Conservation (phyloP, 2,888 invertebrate species). For the Hypercompe scribonia region DNA sequence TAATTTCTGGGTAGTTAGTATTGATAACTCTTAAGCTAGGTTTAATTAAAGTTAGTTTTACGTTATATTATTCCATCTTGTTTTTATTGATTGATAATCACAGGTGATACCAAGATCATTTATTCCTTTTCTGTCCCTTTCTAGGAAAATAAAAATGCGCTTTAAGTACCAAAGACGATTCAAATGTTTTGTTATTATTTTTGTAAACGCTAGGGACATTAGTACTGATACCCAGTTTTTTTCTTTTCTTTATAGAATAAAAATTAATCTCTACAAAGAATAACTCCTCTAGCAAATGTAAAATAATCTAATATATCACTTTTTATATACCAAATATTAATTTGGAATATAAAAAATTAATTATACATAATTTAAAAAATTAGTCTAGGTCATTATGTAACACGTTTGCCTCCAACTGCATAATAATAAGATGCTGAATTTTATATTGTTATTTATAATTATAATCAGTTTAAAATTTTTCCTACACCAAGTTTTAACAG, state of each 20-base stretch:
- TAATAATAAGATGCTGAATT: not conserved
- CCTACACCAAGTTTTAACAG: not conserved
- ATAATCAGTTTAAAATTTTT: not conserved
- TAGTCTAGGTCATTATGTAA: not conserved
- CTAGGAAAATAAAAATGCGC: not conserved
- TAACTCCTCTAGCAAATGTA: not conserved
- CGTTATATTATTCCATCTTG: not conserved
- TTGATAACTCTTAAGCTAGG: constrained; percentile 11
- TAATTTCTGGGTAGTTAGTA: constrained; percentile 14
- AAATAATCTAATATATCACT: too few relatives aligned
- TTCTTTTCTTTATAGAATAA: too few relatives aligned
- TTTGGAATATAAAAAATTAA: too few relatives aligned
- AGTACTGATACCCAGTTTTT: too few relatives aligned
- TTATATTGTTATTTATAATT: not conserved
- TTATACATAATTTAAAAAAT: too few relatives aligned
- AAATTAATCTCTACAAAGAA: not conserved
- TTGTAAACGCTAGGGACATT: not conserved
- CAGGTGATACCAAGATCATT: too few relatives aligned
- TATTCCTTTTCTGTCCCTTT: too few relatives aligned
- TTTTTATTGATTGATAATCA: too few relatives aligned
- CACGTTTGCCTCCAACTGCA: not conserved
- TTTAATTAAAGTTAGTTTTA: constrained; percentile 3
- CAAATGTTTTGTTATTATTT: not conserved
- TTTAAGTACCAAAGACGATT: not conserved
- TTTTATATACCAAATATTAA: not conserved